These are phyloP conservation scores for Pampusana beccarii DNA, from an alignment of 2,113 vertebrate species.

Conservation along the genomic window DNA sequence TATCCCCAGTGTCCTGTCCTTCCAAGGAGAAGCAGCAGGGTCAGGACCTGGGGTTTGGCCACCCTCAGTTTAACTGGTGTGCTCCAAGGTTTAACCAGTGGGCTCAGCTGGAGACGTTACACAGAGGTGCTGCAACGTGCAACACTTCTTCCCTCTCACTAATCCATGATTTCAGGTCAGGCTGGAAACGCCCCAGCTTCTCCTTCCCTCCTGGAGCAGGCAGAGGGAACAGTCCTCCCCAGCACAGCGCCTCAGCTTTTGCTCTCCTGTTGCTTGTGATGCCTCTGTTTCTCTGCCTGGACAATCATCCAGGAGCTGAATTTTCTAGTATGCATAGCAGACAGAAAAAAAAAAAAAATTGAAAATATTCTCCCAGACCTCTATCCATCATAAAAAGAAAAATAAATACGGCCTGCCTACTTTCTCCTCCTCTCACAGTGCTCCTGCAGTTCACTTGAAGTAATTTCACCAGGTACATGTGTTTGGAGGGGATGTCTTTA, in stretches of 20 bases:
- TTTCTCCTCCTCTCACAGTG: background rate
- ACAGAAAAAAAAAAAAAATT: background rate
- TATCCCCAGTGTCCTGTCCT: background rate
- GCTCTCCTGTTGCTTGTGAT: background rate
- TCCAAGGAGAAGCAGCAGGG: background rate
- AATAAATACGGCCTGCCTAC: background rate
- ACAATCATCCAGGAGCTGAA: background rate
- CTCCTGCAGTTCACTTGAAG: background rate
- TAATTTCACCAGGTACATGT: background rate
- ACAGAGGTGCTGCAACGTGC: background rate
- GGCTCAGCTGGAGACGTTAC: background rate
- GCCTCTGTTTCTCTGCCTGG: background rate
- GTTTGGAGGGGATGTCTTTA: background rate
- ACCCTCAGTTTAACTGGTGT: background rate
- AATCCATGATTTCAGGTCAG: background rate
- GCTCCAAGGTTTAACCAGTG: background rate
- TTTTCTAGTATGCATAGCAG: background rate
- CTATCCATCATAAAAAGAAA: background rate
- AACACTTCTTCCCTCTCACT: background rate
- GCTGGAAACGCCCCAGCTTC: background rate
- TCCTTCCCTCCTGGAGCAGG: background rate
- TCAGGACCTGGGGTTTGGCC: background rate
- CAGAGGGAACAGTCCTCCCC: background rate
- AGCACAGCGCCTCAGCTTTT: accelerated
- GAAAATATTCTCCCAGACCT: background rate